Conservation (phyloP, 2,797 vertebrate genomes). For the Pantherophis vulpinus region DNA sequence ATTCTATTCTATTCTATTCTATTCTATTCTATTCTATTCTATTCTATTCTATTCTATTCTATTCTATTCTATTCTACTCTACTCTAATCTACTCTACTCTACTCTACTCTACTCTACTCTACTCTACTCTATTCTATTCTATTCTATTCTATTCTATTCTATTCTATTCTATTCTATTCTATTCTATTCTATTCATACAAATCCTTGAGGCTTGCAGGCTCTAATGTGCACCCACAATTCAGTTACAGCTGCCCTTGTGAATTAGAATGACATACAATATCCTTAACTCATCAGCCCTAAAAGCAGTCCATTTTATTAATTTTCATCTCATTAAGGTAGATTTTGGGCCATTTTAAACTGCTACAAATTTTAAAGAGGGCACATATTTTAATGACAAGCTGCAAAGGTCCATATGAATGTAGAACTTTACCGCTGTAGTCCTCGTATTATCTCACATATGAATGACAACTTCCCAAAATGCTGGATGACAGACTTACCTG, state of each 20-base stretch:
- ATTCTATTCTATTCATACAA: background rate
- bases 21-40: no score
- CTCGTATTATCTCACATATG: constrained; percentile 31
- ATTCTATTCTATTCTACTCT: background rate
- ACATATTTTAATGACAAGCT: constrained; percentile 17
- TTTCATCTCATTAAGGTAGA: background rate
- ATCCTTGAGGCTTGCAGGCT: constrained; percentile 8
- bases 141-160: no score
- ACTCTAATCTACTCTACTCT: no score
- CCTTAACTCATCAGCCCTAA: background rate
- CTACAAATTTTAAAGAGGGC: background rate
- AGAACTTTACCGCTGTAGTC: constrained; percentile 17
- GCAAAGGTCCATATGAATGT: constrained; percentile 17
- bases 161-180: no score
- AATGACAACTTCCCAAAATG: constrained; percentile 22
- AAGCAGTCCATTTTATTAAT: background rate
- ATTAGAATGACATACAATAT: background rate
- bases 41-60: no score
- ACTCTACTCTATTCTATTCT: no score
- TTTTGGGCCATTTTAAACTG: background rate
- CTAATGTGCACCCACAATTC: background rate
- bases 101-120: no score
- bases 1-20: no score
- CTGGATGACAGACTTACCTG: constrained; percentile 29
- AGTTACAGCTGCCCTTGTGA: constrained; percentile 30